Percentiles rank a stretch among this genome's conserved stretches.
These are phyloP conservation scores for Sinocyclocheilus rhinocerous DNA, from an alignment of 2,113 vertebrate genomes.

Conservation along the genomic window DNA sequence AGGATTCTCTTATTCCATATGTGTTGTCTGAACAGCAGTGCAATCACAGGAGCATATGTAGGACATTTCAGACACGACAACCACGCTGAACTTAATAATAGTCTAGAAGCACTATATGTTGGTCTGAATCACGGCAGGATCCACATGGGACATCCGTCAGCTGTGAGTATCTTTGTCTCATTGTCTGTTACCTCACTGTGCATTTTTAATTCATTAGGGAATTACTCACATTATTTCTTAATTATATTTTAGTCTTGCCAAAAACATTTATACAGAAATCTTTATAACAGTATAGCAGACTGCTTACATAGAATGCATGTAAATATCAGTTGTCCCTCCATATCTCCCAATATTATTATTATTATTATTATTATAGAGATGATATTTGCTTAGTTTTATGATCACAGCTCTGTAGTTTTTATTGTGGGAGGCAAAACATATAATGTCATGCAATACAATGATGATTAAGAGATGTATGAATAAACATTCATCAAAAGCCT, in stretches of 20 bases:
- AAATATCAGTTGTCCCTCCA: neutral
- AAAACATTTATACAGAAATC: neutral
- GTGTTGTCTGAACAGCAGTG: neutral
- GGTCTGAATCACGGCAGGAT: conserved; percentile 37
- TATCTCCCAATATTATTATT: neutral
- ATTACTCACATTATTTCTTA: neutral
- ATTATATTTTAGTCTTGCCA: neutral
- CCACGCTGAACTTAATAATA: conserved; percentile 27
- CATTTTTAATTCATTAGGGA: neutral
- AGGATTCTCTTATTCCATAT: neutral
- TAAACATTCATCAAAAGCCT: too few species aligned
- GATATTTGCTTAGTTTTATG: too few species aligned
- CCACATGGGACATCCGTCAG: conserved; percentile 24
- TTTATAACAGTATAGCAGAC: neutral
- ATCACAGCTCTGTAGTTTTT: neutral
- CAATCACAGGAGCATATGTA: neutral
- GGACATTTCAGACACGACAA: conserved; percentile 30
- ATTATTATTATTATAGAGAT: too few species aligned
- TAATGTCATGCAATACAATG: neutral
- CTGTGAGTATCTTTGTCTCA: neutral
- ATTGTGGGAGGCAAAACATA: neutral
- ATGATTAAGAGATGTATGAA: neutral
- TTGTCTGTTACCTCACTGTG: neutral
- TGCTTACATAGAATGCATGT: neutral
- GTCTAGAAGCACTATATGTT: conserved; percentile 24